Evolutionary conservation across 1,140 invertebrate species (phyloP).

Genomic region (Caenorhabditis tropicalis): DNA sequence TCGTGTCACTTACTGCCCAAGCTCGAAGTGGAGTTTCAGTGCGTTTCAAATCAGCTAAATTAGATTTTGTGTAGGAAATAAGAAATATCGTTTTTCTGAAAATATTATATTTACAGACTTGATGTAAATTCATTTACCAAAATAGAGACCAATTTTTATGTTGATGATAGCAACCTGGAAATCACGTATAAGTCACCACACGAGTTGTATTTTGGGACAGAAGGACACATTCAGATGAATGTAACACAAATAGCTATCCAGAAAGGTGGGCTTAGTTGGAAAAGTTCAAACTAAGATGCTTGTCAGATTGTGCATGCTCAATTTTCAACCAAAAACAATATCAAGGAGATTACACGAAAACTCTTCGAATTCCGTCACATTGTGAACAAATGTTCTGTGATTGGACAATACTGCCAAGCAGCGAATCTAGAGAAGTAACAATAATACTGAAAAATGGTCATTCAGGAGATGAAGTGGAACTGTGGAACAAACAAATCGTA

Average conservation of each 20-base stretch:
- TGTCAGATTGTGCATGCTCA: neutral
- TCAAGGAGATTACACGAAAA: neutral
- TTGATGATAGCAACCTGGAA: neutral
- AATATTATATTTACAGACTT: neutral
- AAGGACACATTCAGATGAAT: neutral
- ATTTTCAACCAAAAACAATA: neutral
- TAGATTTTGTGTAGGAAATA: neutral
- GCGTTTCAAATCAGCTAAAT: neutral
- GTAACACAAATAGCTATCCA: neutral
- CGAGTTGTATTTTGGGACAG: neutral
- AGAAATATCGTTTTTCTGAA: neutral
- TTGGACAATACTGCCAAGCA: neutral
- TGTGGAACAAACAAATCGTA: neutral
- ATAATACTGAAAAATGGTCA: neutral
- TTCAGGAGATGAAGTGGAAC: neutral
- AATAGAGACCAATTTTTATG: neutral
- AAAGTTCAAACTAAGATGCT: neutral
- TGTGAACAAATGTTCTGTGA: neutral
- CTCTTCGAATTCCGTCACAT: neutral
- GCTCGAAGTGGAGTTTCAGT: neutral
- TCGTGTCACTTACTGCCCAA: neutral
- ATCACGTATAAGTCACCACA: neutral
- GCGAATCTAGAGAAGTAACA: neutral
- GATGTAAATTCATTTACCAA: neutral
- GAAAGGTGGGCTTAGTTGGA: neutral